phyloP scores from a whole-genome alignment of 2,113 vertebrate species.

The Zapornia atra region DNA sequence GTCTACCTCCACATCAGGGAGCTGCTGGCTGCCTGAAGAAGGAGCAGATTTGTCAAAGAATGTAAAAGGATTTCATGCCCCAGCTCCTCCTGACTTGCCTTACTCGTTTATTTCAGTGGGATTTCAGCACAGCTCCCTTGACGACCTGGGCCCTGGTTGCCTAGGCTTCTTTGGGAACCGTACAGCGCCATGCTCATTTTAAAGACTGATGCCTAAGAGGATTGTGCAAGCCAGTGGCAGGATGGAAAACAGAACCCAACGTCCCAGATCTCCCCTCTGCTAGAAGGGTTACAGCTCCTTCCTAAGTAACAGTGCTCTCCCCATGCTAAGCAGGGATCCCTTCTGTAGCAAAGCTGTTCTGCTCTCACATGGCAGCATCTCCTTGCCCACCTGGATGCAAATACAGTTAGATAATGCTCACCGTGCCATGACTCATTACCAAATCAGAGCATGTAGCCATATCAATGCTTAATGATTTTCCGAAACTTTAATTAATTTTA shows the following conservation, averaged over 20 bases:
- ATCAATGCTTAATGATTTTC: slow-evolving; percentile 10
- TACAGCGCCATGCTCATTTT: not conserved
- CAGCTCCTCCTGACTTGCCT: not conserved
- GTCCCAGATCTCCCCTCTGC: not conserved
- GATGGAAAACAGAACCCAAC: not conserved
- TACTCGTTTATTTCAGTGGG: not conserved
- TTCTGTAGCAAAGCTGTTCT: not conserved
- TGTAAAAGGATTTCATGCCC: not conserved
- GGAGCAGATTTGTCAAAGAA: not conserved
- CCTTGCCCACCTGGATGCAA: not conserved
- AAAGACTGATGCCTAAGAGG: not conserved
- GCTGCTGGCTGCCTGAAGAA: not conserved
- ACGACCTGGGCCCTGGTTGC: not conserved
- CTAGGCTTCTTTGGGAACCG: not conserved
- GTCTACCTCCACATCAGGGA: accelerated
- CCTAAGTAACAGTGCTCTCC: not conserved
- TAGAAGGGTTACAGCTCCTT: not conserved
- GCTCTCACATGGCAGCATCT: not conserved
- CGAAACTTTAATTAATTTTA: slow-evolving; percentile 28
- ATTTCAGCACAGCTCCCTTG: not conserved
- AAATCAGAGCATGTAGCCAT: not conserved
- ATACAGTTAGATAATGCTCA: not conserved
- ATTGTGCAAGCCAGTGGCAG: not conserved
- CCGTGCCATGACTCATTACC: not conserved
- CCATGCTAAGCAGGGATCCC: not conserved